Base-by-base conservation (phyloP, 2,888 invertebrate species). In the Physocephala rufipes region DNA sequence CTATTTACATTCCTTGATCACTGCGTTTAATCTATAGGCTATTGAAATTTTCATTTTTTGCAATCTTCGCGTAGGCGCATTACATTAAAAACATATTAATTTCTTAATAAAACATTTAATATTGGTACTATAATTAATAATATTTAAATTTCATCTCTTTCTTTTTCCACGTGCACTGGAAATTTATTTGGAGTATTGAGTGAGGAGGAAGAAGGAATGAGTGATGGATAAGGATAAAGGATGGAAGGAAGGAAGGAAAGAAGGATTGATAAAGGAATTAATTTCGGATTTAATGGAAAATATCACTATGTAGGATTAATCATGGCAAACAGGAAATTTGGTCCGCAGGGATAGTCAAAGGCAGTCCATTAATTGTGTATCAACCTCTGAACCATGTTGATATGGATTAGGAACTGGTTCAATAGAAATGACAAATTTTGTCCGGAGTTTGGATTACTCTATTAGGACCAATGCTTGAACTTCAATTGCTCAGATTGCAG, bases 1-100 rank as follows among this genome's bases (percentile, higher is more conserved):
- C 36, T 55, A 24, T 55, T 43, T 70, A 73, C 73, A 74, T 74
- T 74, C 74, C 74, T 73, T 71, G 71, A 70, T 67, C 36, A 36
- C 36, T 7, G 36, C 36, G 4, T 36, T 7, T 36, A 36, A 4
- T 9, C 5, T 36, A 7, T 36, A 9, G 5, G 4, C 4, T 36
- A 36, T 4, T 9, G 36, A 36, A 36, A 36, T 36, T 36, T 36
- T 36, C 36, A 36, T 7, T 36, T n/a, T 36, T 36, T 7, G 36
- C 36, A 9, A 36, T 36, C 36, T 9, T 36, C 36, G 9, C 36
- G 9, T 36, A 36, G 36, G 9, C 36, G 36, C 36, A 9, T 36
- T 9, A 36, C 36, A 36, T 36, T 36, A 36, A 9, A 9, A 36
- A 4, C 4, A 9, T 9, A 36, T 36, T 36, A 36, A 36, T 9